Evolutionary conservation across 2,888 invertebrate species (phyloP).

Genomic region (Meteorus colon): DNA sequence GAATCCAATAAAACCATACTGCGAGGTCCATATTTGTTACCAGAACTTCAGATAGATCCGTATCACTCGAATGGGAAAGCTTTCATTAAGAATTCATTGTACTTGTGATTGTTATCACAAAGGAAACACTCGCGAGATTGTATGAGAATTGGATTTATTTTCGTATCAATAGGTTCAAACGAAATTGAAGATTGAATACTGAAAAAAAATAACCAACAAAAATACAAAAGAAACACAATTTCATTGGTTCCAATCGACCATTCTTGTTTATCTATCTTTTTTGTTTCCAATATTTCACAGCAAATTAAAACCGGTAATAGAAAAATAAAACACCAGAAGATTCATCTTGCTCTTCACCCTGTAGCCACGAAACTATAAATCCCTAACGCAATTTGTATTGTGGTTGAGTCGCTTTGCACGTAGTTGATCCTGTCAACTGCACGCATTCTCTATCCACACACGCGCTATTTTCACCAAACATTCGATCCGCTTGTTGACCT

Average conservation of each 20-base stretch:
- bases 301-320: conserved; percentile 32
- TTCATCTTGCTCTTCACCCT: conserved; percentile 30
- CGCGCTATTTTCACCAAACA: conserved; percentile 28
- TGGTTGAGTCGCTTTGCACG: conserved; percentile 57
- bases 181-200: neutral
- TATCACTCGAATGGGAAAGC: conserved; percentile 13
- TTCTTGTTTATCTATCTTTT: neutral
- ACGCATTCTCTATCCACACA: conserved; percentile 45
- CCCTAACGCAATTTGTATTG: conserved; percentile 63
- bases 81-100: neutral
- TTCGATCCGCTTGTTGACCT: conserved; percentile 18
- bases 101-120: neutral
- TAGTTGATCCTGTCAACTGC: conserved; percentile 65
- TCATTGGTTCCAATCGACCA: neutral
- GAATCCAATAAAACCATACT: no score
- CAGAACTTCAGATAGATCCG: conserved; percentile 5
- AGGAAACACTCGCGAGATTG: neutral
- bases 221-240: neutral
- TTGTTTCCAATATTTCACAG: neutral
- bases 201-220: neutral
- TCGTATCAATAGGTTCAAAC: neutral
- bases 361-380: conserved; percentile 46
- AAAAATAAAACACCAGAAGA: conserved; percentile 39
- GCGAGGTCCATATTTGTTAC: neutral
- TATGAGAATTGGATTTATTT: neutral